These are phyloP conservation scores for Phacellophora camtschatica DNA, from an alignment of 30 jellyfish, hydroid and myxozoan genomes.

Conservation along the genomic window DNA sequence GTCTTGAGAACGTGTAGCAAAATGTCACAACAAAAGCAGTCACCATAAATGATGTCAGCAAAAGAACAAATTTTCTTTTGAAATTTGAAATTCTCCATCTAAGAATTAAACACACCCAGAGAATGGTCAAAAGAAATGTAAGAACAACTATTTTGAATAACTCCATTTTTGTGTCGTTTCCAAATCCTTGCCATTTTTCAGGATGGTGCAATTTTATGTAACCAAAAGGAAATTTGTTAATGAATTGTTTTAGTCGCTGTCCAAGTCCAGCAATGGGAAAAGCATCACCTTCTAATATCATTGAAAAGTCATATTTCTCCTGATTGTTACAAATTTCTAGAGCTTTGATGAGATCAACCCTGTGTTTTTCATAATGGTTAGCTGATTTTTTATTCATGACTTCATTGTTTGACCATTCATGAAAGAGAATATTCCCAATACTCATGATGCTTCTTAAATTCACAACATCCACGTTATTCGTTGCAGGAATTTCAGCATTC, in stretches of 20 bases:
- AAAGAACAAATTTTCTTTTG: neutral
- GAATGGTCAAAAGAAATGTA: neutral
- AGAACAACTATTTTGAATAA: neutral
- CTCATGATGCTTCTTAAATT: neutral
- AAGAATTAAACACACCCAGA: neutral
- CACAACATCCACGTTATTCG: neutral
- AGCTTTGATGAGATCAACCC: conserved; percentile 21
- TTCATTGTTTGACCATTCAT: neutral
- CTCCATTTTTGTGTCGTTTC: conserved; percentile 33
- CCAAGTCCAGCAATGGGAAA: conserved; percentile 9
- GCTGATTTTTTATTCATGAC: neutral
- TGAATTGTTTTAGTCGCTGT: neutral
- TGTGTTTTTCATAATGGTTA: conserved; percentile 21
- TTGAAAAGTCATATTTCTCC: conserved; percentile 1
- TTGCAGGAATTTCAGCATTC: conserved; percentile 23
- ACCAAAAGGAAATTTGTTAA: conserved; percentile 2
- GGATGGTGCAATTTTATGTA: conserved; percentile 30
- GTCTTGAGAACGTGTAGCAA: conserved; percentile 46
- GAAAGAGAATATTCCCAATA: no score
- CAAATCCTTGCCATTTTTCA: conserved; percentile 56
- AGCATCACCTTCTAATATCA: conserved; percentile 47
- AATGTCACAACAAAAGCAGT: neutral
- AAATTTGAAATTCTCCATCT: neutral
- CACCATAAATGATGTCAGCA: neutral
- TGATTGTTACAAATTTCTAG: neutral